Evolutionary conservation across 2,888 invertebrate species (phyloP).

Genomic region (Bembecia ichneumoniformis): DNA sequence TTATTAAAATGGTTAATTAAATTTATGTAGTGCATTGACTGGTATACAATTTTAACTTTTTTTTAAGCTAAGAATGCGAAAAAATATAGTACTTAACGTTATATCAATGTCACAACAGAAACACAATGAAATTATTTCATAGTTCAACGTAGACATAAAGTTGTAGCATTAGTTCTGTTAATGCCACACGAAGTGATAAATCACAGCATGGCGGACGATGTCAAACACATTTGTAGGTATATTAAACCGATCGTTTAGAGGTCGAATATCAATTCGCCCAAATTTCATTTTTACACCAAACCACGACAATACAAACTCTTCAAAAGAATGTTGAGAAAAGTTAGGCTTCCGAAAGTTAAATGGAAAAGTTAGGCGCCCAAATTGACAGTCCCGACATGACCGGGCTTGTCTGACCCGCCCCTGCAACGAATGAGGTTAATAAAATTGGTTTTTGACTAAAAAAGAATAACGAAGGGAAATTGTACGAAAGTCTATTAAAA

Average conservation of each 20-base stretch:
- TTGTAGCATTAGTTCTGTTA: too few relatives aligned
- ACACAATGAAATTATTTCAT: too few relatives aligned
- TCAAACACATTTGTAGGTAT: not conserved
- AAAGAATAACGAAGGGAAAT: constrained; percentile 1
- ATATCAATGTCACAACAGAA: too few relatives aligned
- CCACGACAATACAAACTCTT: constrained; percentile 36
- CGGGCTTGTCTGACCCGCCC: constrained; percentile 22
- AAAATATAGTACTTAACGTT: too few relatives aligned
- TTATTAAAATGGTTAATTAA: too few relatives aligned
- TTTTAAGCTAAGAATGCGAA: too few relatives aligned
- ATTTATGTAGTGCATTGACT: too few relatives aligned
- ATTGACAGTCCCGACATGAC: constrained; percentile 56
- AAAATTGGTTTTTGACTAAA: constrained; percentile 19
- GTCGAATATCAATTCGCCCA: constrained; percentile 3
- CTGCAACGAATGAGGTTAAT: constrained; percentile 35
- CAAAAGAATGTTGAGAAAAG: constrained; percentile 49
- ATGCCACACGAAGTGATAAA: too few relatives aligned
- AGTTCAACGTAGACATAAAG: too few relatives aligned
- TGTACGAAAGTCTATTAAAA: not conserved
- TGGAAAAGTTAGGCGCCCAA: constrained; percentile 60
- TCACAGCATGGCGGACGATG: too few relatives aligned
- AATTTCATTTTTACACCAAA: constrained; percentile 39
- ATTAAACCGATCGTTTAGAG: not conserved
- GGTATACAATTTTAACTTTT: too few relatives aligned
- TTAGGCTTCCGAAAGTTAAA: constrained; percentile 56